Base-by-base conservation (phyloP, 2,888 invertebrate species). In the Pilophorus perplexus region DNA sequence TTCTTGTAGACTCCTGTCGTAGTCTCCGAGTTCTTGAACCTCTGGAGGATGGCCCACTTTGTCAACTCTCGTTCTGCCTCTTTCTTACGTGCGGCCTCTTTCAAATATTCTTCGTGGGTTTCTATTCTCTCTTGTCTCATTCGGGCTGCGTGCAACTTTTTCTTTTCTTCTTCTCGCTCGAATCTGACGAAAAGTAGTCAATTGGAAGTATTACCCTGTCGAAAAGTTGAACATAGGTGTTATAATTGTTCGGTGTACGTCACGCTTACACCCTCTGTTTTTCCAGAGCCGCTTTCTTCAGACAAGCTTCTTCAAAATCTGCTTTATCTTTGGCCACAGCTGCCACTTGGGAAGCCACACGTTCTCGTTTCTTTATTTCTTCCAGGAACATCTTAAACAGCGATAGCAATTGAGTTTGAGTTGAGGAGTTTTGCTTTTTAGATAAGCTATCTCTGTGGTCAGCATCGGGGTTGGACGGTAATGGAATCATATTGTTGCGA, bases 11-110 rank as follows among this genome's bases (percentile, higher is more conserved):
- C 71, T 1, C 57, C 33, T 27, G 38, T 57, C 1, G 66, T 59
- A 10, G 46, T 57, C 73, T 84, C 83, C 2, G 74, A 73, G 57
- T 79, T 80, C 74, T 84, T 83, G 72, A 81, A 82, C 69, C 83
- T 80, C 72, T 83, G 83, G 75, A 83, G 76, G 72, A 83, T 76
- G 67, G 81, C 80, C 82, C 83, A 84, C 73, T 80, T 80, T 37
- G 77, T 74, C 71, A 76, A 72, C 70, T 81, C 81, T 68, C 77
- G 72, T 67, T 76, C 72, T 48, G 78, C 59, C 72, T 74, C 59
- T 70, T 74, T 71, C 80, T 77, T 10, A 78, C 77, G 12, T 70
- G 73, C 71, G 78, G 75, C 73, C 73, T 76, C 70, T 76, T 70
- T 60, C 40, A 71, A 60, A 50, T 57, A 70, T 22, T 76, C 76